A percentile compares a stretch with the other conserved stretches of the same genome.
phyloP scores from a whole-genome alignment of 2,888 invertebrate species.

The Pristionchus fissidentatus region DNA sequence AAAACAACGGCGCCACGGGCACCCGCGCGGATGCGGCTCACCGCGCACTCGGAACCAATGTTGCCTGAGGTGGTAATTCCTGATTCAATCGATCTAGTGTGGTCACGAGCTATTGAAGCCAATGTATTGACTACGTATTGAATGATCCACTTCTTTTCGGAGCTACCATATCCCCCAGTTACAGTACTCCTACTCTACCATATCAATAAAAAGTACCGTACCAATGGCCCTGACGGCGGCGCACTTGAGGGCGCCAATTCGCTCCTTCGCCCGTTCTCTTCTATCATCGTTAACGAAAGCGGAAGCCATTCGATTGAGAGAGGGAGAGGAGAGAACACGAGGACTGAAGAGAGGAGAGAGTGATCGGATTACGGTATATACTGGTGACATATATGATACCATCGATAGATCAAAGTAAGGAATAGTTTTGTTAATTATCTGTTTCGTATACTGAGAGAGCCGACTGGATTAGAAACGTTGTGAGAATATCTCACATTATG shows the following conservation, averaged over 20 bases:
- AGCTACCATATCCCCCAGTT: background rate
- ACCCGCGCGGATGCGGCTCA: slow-evolving; percentile 12
- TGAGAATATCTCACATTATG: too few species aligned
- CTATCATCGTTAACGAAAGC: background rate
- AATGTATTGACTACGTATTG: too few species aligned
- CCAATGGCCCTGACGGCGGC: slow-evolving; percentile 56
- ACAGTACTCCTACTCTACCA: background rate
- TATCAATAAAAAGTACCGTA: slow-evolving; percentile 33
- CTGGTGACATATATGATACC: too few species aligned
- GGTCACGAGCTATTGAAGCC: too few species aligned
- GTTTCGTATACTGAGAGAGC: too few species aligned
- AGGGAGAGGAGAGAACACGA: slow-evolving; percentile 19
- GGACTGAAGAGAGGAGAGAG: background rate
- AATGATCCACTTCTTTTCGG: too few species aligned
- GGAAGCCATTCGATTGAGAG: slow-evolving; percentile 1
- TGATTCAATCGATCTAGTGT: too few species aligned
- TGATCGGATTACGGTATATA: too few species aligned
- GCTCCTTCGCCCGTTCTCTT: background rate
- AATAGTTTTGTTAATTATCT: too few species aligned
- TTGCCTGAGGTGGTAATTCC: slow-evolving; percentile 28
- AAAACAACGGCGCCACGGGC: background rate
- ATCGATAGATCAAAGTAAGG: too few species aligned
- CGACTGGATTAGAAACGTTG: too few species aligned
- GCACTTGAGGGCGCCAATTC: slow-evolving; percentile 52
- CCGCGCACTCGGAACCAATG: background rate